These are phyloP conservation scores for Meteorus colon DNA, from an alignment of 2,888 invertebrate species.

Conservation along the genomic window DNA sequence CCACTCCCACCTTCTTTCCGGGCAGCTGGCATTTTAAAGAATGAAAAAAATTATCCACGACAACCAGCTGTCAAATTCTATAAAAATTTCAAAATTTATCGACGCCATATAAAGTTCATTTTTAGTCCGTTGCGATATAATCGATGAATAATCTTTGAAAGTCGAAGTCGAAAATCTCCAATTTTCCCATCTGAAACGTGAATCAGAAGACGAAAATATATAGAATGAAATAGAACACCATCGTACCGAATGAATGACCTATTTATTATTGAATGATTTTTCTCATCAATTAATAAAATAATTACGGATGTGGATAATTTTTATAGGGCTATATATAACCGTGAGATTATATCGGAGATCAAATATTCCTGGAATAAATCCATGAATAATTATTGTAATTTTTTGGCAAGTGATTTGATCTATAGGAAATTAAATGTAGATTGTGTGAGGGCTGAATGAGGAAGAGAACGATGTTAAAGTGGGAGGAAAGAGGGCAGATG, in stretches of 20 bases:
- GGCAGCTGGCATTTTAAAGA: constrained; percentile 3
- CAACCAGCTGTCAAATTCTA: constrained; percentile 6
- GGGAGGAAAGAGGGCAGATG: constrained; percentile 4
- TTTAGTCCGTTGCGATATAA: background rate
- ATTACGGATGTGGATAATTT: background rate
- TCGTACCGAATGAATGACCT: no score
- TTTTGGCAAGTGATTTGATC: background rate
- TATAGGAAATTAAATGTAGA: background rate
- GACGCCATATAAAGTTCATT: background rate
- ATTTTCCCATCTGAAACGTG: background rate
- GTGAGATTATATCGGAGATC: background rate
- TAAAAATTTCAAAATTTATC: background rate
- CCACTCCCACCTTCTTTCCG: background rate
- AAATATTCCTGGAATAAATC: background rate
- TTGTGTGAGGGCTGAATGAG: background rate
- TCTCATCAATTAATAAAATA: background rate
- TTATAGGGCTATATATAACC: no score
- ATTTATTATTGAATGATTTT: no score
- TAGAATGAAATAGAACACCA: background rate
- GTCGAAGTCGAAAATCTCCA: no score
- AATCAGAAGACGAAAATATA: background rate
- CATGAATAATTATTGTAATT: constrained; percentile 4
- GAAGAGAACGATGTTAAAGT: background rate
- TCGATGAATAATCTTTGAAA: no score
- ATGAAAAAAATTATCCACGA: constrained; percentile 9